Base-by-base conservation (phyloP, 2,888 invertebrate genomes). In the Myopa tessellatipennis region DNA sequence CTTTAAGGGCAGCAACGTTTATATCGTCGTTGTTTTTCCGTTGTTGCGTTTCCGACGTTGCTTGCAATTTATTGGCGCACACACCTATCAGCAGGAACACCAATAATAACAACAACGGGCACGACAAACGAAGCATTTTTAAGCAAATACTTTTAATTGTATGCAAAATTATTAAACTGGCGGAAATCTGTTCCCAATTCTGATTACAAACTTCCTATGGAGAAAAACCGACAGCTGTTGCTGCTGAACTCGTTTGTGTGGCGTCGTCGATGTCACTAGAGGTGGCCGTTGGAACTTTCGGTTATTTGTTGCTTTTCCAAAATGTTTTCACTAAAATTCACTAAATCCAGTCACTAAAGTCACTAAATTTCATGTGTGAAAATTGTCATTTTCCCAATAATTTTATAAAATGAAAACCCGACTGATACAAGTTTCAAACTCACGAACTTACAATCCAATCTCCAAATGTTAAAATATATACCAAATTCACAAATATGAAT, bases 1-100 rank as follows among this genome's bases (percentile, higher is more conserved):
- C 88, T 69, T 84, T 83, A 40, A 82, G 74, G 14, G 70, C 76
- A 50, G 16, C 78, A 80, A 26, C n/a, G 40, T 26, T 60, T 60
- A 4, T 16, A 40, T 60, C n/a, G 60, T n/a, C n/a, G n/a, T 8
- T 34, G 36, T 36, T 55, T 77, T 71, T 78, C 77, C 78, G 77
- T 10, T 63, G 14, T 50, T 34, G 78, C 72, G 74, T 76, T 79
- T 74, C 18, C 81, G 79, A 68, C 65, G 70, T 68, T 60, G 67
- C 67, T 73, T 65, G 76, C 52, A 76, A 55, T 26, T 76, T 76
- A 55, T 55, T 58, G 14, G 65, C 71, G n/a, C 18, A 63, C 55
- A 36, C 81, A 67, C 73, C 68, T 50, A 79, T 75, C 70, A 78
- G 67, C 36, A 80, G 61, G 69, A 81, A 58, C 55, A 77, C 26